phyloP scores from a whole-genome alignment of 2,113 vertebrate species.

The Symphodus melops region DNA sequence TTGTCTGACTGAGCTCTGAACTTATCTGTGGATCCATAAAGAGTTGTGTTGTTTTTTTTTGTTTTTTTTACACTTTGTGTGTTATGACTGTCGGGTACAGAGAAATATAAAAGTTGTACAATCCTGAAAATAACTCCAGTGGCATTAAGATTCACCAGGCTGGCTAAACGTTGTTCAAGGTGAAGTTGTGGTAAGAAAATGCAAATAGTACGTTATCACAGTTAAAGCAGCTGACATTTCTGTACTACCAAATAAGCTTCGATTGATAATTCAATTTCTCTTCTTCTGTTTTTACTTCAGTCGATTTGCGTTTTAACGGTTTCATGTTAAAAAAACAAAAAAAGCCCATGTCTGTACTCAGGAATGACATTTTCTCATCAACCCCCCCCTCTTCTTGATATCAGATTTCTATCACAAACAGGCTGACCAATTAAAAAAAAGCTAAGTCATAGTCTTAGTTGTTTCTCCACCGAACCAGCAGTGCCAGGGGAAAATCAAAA shows the following conservation, averaged over 20 bases:
- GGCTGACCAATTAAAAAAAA: conserved; percentile 28
- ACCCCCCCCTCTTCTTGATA: background rate
- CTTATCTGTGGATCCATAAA: background rate
- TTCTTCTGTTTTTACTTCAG: background rate
- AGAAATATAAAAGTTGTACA: background rate
- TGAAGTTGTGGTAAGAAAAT: no score
- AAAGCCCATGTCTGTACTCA: conserved; percentile 7
- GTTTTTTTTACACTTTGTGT: background rate
- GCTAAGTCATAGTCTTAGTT: conserved; percentile 37
- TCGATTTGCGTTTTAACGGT: background rate
- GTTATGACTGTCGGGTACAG: background rate
- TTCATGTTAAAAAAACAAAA: background rate
- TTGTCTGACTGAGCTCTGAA: conserved; percentile 38
- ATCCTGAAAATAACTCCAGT: background rate
- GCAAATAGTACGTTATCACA: conserved; percentile 4
- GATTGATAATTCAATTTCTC: background rate
- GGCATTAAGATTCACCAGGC: conserved; percentile 20
- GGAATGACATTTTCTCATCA: conserved; percentile 8
- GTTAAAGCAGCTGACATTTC: background rate
- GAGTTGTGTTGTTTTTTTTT: no score
- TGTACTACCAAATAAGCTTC: background rate
- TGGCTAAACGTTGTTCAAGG: background rate
- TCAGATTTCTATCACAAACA: conserved; percentile 14
- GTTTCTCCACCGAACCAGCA: conserved; percentile 22
- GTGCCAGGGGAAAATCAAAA: conserved; percentile 32